A percentile compares a stretch with the other conserved stretches of the same genome.
Evolutionary conservation across 2,797 vertebrate genomes (phyloP).

Genomic region (Naso thynnoides): DNA sequence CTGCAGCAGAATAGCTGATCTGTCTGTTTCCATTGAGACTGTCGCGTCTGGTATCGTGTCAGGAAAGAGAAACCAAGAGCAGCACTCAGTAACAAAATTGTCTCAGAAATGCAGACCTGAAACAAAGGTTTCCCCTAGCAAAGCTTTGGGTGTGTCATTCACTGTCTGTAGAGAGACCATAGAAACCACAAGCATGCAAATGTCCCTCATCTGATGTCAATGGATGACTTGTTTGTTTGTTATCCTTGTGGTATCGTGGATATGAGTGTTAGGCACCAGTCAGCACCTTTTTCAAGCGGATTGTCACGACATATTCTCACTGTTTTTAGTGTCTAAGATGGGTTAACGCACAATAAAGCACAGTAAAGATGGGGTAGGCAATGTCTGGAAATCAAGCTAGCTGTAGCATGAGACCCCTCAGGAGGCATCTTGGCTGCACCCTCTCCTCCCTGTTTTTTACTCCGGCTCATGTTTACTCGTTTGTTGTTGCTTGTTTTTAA

Average conservation of each 20-base stretch:
- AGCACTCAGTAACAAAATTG: conserved; percentile 1
- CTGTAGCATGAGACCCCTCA: too few relatives aligned
- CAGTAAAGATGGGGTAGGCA: too few relatives aligned
- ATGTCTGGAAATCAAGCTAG: too few relatives aligned
- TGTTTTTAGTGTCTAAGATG: background rate
- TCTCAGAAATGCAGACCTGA: conserved; percentile 13
- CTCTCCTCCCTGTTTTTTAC: too few relatives aligned
- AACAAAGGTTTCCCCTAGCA: background rate
- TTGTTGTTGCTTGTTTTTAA: too few relatives aligned
- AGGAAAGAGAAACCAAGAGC: conserved; percentile 16
- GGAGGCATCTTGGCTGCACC: too few relatives aligned
- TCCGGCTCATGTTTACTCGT: too few relatives aligned
- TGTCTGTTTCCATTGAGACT: background rate
- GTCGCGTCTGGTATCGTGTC: background rate
- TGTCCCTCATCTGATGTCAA: background rate
- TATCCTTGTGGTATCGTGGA: background rate
- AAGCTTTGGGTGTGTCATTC: background rate
- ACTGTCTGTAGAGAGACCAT: background rate
- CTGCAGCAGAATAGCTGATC: background rate
- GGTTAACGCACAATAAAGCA: too few relatives aligned
- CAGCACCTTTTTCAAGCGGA: background rate
- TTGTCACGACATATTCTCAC: background rate
- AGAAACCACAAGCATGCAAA: conserved; percentile 34
- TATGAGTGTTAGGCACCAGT: background rate
- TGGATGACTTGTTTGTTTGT: conserved; percentile 8